A percentile compares a stretch with the other conserved stretches of the same genome.
These are phyloP conservation scores for Aphaenogaster ashmeadi DNA, from an alignment of 1,140 invertebrate genomes.

Conservation along the genomic window DNA sequence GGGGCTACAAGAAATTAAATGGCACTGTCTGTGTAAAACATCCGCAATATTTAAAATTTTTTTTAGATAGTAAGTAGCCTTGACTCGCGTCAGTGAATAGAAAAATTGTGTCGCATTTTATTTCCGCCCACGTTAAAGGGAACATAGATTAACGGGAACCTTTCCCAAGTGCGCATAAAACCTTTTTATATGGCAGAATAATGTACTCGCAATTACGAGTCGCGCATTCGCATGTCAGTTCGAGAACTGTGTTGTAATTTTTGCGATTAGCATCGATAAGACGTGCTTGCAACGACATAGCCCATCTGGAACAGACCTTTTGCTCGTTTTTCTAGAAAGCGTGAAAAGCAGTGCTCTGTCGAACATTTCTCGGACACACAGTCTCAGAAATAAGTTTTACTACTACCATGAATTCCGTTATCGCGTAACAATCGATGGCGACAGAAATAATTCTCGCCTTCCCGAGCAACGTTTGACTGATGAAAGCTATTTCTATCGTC, in stretches of 20 bases:
- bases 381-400: background rate
- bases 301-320: conserved; percentile 18
- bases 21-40: conserved; percentile 46
- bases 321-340: background rate
- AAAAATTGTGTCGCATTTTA: conserved; percentile 40
- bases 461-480: background rate
- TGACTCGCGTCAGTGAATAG: conserved; percentile 41
- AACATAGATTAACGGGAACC: background rate
- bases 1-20: conserved; percentile 38
- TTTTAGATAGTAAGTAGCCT: conserved; percentile 52
- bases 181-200: conserved; percentile 59
- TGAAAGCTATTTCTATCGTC: background rate
- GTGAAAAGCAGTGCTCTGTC: background rate
- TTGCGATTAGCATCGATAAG: conserved; percentile 63
- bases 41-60: background rate
- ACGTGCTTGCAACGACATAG: background rate
- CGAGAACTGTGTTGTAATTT: conserved; percentile 58
- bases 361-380: conserved; percentile 4
- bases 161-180: conserved; percentile 19
- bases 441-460: background rate
- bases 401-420: background rate
- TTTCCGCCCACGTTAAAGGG: background rate
- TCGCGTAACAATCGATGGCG: background rate
- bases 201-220: conserved; percentile 64
- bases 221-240: conserved; percentile 44